phyloP scores from a whole-genome alignment of 1,140 invertebrate species.

The Matsumurasca onukii region DNA sequence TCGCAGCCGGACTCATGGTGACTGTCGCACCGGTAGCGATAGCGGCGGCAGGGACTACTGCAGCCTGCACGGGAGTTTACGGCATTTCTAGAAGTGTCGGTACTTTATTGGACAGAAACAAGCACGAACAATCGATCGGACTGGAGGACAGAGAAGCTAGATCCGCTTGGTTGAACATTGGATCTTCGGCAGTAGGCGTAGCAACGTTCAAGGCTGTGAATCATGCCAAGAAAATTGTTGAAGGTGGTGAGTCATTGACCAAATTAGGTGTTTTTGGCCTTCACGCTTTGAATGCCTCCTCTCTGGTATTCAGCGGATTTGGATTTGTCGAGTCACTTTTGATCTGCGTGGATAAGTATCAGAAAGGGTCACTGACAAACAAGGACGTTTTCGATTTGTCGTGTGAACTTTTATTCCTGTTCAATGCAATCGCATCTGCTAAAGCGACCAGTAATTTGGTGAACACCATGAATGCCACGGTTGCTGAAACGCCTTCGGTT shows the following conservation, averaged over 20 bases:
- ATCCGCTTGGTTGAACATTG: slow-evolving; percentile 22
- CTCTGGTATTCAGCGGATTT: slow-evolving; percentile 12
- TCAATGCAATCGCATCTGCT: slow-evolving; percentile 18
- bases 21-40: background rate
- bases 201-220: background rate
- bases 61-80: slow-evolving; percentile 12
- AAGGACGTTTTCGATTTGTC: slow-evolving; percentile 23
- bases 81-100: background rate
- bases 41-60: background rate
- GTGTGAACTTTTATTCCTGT: slow-evolving; percentile 19
- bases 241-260: slow-evolving; percentile 1
- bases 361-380: background rate
- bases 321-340: slow-evolving; percentile 15
- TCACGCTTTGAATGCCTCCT: slow-evolving; percentile 4
- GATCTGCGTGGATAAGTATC: slow-evolving; percentile 3
- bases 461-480: background rate
- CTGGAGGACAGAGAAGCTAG: slow-evolving; percentile 19
- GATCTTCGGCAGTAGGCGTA: slow-evolving; percentile 3
- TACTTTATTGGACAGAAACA: slow-evolving; percentile 7
- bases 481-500: background rate
- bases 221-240: slow-evolving; percentile 1
- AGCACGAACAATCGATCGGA: slow-evolving; percentile 11
- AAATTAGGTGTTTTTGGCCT: slow-evolving; percentile 12
- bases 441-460: slow-evolving; percentile 11
- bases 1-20: background rate